Conservation (phyloP, 2,888 invertebrate species). For the Bellardia pandia region DNA sequence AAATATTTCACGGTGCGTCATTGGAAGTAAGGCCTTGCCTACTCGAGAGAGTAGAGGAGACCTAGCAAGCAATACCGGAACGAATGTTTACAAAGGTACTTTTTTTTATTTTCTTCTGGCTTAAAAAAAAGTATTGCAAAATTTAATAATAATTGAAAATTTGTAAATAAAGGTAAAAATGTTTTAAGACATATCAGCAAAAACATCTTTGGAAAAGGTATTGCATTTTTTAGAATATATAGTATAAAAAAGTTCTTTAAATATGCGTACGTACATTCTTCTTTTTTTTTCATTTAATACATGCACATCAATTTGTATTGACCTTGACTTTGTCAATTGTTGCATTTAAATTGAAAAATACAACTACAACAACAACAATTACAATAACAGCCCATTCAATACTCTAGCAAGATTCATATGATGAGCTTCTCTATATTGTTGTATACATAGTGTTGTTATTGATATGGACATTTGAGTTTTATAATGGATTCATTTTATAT, state of each 20-base stretch:
- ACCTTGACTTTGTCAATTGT: slow-evolving; percentile 66
- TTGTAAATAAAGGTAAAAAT: too few relatives aligned
- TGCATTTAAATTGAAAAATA: slow-evolving; percentile 43
- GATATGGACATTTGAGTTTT: slow-evolving; percentile 32
- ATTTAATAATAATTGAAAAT: too few relatives aligned
- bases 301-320: slow-evolving; percentile 62
- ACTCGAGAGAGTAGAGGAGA: too few relatives aligned
- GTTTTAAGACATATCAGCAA: too few relatives aligned
- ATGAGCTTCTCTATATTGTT: slow-evolving; percentile 11
- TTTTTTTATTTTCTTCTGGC: too few relatives aligned
- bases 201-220: too few relatives aligned
- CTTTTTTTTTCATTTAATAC: neutral
- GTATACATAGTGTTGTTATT: slow-evolving; percentile 21
- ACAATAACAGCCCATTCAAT: neutral
- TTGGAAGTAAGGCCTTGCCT: too few relatives aligned
- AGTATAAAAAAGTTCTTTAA: neutral
- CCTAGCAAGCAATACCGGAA: too few relatives aligned
- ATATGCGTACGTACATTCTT: neutral
- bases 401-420: neutral
- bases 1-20: too few relatives aligned
- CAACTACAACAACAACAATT: neutral
- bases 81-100: too few relatives aligned
- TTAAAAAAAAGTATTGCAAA: too few relatives aligned
- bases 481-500: slow-evolving; percentile 6
- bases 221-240: too few relatives aligned